Evolutionary conservation across 2,797 vertebrate genomes (phyloP).

Genomic region (Erethizon dorsatum): DNA sequence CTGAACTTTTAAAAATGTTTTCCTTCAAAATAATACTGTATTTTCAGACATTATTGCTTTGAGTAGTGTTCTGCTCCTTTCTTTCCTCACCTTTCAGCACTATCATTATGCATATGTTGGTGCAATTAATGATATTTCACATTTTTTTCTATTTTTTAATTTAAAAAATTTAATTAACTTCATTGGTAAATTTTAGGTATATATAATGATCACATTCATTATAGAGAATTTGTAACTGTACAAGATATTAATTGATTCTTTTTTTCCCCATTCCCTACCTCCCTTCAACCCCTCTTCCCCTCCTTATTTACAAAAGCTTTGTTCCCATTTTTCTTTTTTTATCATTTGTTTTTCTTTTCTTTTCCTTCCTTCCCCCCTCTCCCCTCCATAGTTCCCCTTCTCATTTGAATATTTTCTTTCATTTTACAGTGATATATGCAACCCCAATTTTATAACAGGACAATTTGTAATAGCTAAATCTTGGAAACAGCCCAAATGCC

Average conservation of each 20-base stretch:
- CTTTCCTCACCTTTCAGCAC: not conserved
- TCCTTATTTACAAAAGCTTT: too few relatives aligned
- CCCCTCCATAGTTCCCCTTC: not conserved
- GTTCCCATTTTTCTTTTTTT: not conserved
- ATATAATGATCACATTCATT: not conserved
- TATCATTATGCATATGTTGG: not conserved
- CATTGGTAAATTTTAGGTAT: not conserved
- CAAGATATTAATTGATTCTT: not conserved
- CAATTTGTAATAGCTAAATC: not conserved
- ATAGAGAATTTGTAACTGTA: too few relatives aligned
- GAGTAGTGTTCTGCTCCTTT: not conserved
- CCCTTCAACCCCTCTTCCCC: too few relatives aligned
- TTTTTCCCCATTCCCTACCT: not conserved
- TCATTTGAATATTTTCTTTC: not conserved
- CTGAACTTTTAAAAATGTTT: not conserved
- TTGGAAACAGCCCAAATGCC: not conserved
- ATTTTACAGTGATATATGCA: not conserved
- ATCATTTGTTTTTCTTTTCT: not conserved
- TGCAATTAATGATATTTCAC: not conserved
- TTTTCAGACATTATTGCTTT: not conserved
- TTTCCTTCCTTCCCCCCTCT: not conserved
- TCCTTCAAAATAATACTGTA: not conserved
- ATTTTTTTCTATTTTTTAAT: not conserved
- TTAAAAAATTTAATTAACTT: not conserved
- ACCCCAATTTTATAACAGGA: not conserved